Evolutionary conservation across 2,113 vertebrate genomes (phyloP).

Genomic region (Riparia riparia): DNA sequence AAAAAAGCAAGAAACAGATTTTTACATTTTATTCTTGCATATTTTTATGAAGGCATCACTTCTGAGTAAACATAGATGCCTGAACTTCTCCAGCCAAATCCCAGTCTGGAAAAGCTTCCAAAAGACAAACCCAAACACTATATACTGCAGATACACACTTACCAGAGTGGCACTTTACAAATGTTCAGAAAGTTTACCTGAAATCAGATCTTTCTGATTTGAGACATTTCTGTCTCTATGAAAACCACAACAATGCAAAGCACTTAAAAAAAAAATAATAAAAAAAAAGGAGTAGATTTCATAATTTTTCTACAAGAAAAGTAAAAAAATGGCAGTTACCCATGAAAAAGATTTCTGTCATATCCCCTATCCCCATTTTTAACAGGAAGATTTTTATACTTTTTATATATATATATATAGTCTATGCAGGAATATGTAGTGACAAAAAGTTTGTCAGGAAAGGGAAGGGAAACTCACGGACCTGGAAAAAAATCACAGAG

Average conservation of each 20-base stretch:
- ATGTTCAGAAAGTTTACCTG: not conserved
- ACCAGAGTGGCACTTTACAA: not conserved
- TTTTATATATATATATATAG: accelerated
- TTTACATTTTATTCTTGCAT: accelerated
- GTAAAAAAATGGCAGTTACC: not conserved
- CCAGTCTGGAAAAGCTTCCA: not conserved
- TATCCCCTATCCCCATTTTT: accelerated
- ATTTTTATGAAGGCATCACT: not conserved
- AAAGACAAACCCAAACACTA: not conserved
- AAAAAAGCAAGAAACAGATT: not conserved
- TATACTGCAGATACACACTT: not conserved
- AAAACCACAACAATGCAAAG: not conserved
- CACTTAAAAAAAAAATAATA: not conserved
- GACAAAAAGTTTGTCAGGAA: not conserved
- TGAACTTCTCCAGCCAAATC: not conserved
- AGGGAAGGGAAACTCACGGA: not conserved
- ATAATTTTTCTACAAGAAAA: not conserved
- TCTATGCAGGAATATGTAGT: not conserved
- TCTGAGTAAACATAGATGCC: not conserved
- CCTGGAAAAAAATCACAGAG: not conserved
- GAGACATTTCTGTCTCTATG: not conserved
- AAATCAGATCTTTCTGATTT: not conserved
- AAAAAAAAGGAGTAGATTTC: not conserved
- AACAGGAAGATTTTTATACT: not conserved
- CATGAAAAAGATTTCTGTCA: not conserved